These are phyloP conservation scores for Microctonus brassicae DNA, from an alignment of 2,888 invertebrate species.

Conservation along the genomic window DNA sequence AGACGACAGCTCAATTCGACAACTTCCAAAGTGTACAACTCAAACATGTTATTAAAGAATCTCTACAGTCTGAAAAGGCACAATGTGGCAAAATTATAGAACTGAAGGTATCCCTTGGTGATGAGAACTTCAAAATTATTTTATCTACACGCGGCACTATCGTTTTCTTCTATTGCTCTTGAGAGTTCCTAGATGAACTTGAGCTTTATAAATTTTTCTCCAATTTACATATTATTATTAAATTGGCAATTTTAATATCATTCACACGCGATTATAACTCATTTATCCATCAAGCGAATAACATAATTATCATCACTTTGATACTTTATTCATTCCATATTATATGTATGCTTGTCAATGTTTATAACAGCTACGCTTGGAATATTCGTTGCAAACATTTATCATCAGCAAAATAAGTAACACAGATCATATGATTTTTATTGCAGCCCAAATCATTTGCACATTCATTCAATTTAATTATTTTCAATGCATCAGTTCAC, in stretches of 20 bases:
- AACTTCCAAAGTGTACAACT: slow-evolving; percentile 75
- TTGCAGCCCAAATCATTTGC: slow-evolving; percentile 6
- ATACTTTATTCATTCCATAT: background rate
- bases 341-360: background rate
- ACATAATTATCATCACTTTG: background rate
- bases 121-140: background rate
- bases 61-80: slow-evolving; percentile 54
- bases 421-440: slow-evolving; percentile 2
- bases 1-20: slow-evolving; percentile 71
- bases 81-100: slow-evolving; percentile 59
- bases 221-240: slow-evolving; percentile 19
- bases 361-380: background rate
- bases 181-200: slow-evolving; percentile 14
- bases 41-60: slow-evolving; percentile 72
- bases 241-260: background rate
- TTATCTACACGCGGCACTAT: slow-evolving; percentile 44
- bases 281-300: background rate
- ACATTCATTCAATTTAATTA: slow-evolving; percentile 1
- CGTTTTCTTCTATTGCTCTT: slow-evolving; percentile 25
- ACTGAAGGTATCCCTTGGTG: slow-evolving; percentile 63
- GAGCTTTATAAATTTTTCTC: slow-evolving; percentile 11
- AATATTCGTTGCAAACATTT: background rate
- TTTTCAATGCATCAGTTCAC: background rate
- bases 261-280: background rate
- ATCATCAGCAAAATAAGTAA: background rate